Evolutionary conservation across 2,113 vertebrate genomes (phyloP), one percentile per base, ranked within the genome.

Genomic region (Hyaena hyaena): DNA sequence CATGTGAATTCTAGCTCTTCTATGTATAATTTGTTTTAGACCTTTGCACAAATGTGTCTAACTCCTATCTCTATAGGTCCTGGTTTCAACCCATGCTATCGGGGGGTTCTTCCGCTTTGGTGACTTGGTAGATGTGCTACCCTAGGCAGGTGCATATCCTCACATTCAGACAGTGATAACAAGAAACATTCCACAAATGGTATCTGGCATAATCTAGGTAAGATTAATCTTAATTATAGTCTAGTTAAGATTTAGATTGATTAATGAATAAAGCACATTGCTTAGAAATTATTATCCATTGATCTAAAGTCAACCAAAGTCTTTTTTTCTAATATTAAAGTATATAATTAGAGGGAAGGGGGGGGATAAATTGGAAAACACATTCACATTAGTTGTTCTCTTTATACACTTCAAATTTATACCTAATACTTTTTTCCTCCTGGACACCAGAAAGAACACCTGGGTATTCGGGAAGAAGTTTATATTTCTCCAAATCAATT

Each of bases 321-420:
- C 23, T 65, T 26, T 82, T 69, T 74, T 71, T 7, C 73, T 79
- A 43, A 77, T 61, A 11, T 82, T 81, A 82, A 88, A 91, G 86
- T 82, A 66, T 2, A 31, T 26, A 69, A n/a, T 73, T 86, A 16
- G 17, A 69, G 43, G 55, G 17, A 69, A 35, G 55, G 50, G 50
- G 53, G 53, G 12, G 43, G n/a, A 76, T 82, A 53, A 50, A 65
- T 7, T 11, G 66, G 63, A 69, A 93, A 69, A 88, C 50, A 89
- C 4, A 80, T 92, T 97, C 5, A 55, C 12, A 45, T 96, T 98
- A 98, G 97, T 58, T 97, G 43, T 92, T 97, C 97, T 99, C 99
- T 98, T 99, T 99, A 97, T 99, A 99, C 2, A 99, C 99, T 98
- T 99, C 99, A 98, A 99, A 99, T 97, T 98, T 99, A 95, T 99